Percentiles rank a stretch among this genome's conserved stretches.
Evolutionary conservation across 2,113 vertebrate species (phyloP).

Genomic region (Reinhardtius hippoglossoides): DNA sequence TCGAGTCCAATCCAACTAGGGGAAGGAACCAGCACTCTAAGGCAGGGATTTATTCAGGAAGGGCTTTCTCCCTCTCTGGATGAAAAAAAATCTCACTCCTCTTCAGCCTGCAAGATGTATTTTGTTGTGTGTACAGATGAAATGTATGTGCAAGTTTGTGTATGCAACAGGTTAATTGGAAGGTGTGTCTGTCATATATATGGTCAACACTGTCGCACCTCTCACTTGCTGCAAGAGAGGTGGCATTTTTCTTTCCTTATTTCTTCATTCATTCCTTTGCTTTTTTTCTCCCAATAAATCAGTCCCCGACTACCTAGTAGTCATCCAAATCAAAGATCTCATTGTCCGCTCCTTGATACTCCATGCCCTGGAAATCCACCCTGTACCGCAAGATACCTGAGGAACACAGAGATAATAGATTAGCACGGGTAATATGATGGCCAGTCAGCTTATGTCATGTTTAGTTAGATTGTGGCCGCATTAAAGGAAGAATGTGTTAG

Average conservation of each 20-base stretch:
- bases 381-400: conserved; percentile 99
- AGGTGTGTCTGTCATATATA: conserved; percentile 78
- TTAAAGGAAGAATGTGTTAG: conserved; percentile 12
- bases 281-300: conserved; percentile 76
- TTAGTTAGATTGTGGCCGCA: not conserved
- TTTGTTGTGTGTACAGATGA: conserved; percentile 70
- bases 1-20: conserved; percentile 92
- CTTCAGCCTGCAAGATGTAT: conserved; percentile 76
- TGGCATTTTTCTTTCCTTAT: conserved; percentile 78
- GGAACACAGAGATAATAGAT: conserved; percentile 42
- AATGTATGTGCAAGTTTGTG: conserved; percentile 75
- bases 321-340: conserved; percentile 99
- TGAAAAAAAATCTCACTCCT: conserved; percentile 80
- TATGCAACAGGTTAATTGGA: conserved; percentile 77
- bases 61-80: conserved; percentile 78
- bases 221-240: conserved; percentile 81
- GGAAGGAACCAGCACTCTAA: conserved; percentile 97
- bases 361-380: conserved; percentile 99
- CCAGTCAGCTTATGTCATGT: conserved; percentile 10
- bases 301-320: conserved; percentile 99
- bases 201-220: conserved; percentile 78
- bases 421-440: conserved; percentile 10
- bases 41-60: conserved; percentile 90
- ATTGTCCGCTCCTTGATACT: conserved; percentile 98
- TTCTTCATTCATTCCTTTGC: conserved; percentile 76